These are phyloP conservation scores for Xerus rutilus DNA, from an alignment of 2,797 vertebrate species.

Conservation along the genomic window DNA sequence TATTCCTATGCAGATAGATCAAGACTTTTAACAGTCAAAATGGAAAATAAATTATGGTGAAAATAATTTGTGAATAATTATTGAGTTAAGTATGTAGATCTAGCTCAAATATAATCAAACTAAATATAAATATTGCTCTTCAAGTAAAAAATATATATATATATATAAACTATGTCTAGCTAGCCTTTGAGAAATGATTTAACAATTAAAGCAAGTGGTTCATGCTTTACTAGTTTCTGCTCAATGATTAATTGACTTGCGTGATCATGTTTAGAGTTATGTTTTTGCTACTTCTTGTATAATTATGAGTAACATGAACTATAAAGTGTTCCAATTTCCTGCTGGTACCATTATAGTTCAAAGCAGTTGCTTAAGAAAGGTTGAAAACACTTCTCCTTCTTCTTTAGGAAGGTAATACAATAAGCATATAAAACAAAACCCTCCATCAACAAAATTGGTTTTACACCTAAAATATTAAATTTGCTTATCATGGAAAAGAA, in stretches of 20 bases:
- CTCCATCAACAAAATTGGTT: background rate
- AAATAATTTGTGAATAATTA: background rate
- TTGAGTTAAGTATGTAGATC: background rate
- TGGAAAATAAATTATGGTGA: background rate
- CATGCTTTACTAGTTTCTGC: conserved; percentile 39
- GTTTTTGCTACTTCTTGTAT: conserved; percentile 8
- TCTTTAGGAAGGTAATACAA: conserved; percentile 34
- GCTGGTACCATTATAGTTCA: conserved; percentile 43
- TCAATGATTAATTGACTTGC: conserved; percentile 72
- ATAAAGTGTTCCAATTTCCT: conserved; percentile 65
- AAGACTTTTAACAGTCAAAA: background rate
- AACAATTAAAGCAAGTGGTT: conserved; percentile 58
- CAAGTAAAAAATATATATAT: background rate
- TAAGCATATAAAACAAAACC: conserved; percentile 70
- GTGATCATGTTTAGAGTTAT: conserved; percentile 64
- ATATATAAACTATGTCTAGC: background rate
- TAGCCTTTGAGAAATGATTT: conserved; percentile 38
- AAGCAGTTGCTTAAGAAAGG: conserved; percentile 69
- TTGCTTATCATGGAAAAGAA: conserved; percentile 61
- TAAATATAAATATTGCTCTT: background rate
- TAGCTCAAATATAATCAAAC: background rate
- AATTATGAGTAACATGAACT: conserved; percentile 42
- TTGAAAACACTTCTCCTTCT: conserved; percentile 53
- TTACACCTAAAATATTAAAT: conserved; percentile 75
- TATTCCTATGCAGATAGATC: background rate